These are phyloP conservation scores for Rhincodon typus DNA, from an alignment of 2,797 vertebrate genomes.

Conservation along the genomic window DNA sequence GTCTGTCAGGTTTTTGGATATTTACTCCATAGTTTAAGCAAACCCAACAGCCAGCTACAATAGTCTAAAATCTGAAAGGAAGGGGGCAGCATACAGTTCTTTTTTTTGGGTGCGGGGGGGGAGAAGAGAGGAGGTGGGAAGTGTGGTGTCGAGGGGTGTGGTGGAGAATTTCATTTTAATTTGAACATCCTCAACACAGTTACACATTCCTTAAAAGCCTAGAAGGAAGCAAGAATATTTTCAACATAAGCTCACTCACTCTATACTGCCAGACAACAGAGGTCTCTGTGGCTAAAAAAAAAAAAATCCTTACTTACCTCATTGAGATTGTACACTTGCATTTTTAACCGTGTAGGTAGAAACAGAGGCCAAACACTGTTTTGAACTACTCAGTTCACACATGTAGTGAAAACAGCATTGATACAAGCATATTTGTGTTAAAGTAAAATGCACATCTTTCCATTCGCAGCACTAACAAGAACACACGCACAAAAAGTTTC, in stretches of 20 bases:
- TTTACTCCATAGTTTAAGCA: background rate
- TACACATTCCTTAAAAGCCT: conserved; percentile 36
- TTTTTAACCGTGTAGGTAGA: conserved; percentile 7
- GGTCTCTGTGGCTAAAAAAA: conserved; percentile 1
- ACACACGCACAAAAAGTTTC: conserved; percentile 34
- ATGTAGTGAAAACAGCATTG: background rate
- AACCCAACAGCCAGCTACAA: background rate
- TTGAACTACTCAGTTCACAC: background rate
- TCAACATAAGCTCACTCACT: conserved; percentile 19
- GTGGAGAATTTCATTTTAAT: conserved; percentile 12
- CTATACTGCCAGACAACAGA: background rate
- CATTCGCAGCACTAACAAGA: conserved; percentile 29
- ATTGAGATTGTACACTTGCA: background rate
- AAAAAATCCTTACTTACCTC: conserved; percentile 15
- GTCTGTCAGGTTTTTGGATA: background rate
- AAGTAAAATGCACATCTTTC: conserved; percentile 8
- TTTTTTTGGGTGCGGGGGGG: no score
- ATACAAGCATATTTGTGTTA: conserved; percentile 4
- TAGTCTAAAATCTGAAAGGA: background rate
- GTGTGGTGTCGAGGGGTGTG: no score
- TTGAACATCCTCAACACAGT: background rate
- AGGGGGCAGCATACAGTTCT: background rate
- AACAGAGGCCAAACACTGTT: background rate
- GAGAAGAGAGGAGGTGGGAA: no score
- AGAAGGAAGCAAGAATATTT: conserved; percentile 33